Conservation (phyloP, 2,113 vertebrate genomes). For the Anas platyrhynchos region DNA sequence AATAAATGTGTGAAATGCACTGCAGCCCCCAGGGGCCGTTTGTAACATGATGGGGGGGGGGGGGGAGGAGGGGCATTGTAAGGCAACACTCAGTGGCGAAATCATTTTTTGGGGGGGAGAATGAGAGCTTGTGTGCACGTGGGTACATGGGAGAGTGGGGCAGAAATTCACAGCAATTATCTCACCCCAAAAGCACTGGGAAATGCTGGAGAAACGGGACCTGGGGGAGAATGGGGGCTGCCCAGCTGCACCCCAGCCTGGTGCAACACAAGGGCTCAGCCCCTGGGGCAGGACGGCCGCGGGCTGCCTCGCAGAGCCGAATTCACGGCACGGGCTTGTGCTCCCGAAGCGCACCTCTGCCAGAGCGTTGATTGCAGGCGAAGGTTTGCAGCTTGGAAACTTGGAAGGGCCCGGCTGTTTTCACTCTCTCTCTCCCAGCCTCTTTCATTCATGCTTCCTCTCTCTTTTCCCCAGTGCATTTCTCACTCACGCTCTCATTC, state of each 20-base stretch:
- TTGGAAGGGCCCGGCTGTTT: conserved; percentile 34
- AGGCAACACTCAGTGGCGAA: not conserved
- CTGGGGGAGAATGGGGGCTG: not conserved
- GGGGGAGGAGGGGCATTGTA: accelerated
- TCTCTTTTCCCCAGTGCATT: conserved; percentile 39
- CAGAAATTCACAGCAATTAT: not conserved
- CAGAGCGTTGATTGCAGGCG: conserved; percentile 6
- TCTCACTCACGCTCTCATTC: conserved; percentile 62
- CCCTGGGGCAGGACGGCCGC: not conserved
- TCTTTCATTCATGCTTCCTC: conserved; percentile 38
- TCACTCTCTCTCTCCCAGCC: conserved; percentile 18
- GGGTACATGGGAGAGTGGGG: not conserved
- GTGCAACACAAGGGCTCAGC: not conserved
- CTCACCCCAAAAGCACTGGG: accelerated
- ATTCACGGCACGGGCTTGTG: not conserved
- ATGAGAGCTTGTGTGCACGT: not conserved
- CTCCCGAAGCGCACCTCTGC: not conserved
- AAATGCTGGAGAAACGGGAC: not conserved
- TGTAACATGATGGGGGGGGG: too few species aligned
- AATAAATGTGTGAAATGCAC: not conserved
- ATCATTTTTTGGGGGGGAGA: not conserved
- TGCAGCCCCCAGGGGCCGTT: not conserved
- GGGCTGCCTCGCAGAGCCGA: not conserved
- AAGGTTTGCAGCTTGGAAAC: conserved; percentile 53
- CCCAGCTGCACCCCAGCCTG: not conserved